Evolutionary conservation across 2,888 invertebrate species (phyloP), one percentile per base, ranked within the genome.

Genomic region (Cheilosia soror): DNA sequence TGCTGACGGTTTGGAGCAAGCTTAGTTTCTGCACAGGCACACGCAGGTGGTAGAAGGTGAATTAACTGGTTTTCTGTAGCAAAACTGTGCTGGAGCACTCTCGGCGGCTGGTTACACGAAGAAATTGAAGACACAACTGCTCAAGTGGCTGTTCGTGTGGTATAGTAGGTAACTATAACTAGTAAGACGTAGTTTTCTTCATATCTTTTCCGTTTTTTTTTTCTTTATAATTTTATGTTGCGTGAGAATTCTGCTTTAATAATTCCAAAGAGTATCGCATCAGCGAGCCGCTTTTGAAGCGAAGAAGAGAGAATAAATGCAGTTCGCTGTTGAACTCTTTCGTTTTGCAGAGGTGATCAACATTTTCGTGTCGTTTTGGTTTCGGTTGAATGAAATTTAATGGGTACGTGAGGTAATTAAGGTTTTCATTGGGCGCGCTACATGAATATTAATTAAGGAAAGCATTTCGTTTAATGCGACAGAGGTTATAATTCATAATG

Each of bases 1-100:
- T 76, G 55, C 49, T 65, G 40, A 11, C 31, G 33, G 75, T 55
- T 53, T 37, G 65, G 40, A 58, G 37, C 66, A 66, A 63, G 57
- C 51, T 77, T 11, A 20, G 49, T 68, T 81, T 72, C 49, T 81
- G 72, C 80, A 66, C 60, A 66, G 29, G 55, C 40, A 66, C 47
- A 15, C 47, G 13, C 66, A 73, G 73, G 73, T 85, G 76, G 49
- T 60, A 68, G 72, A 80, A 81, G 72, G 76, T 77, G 66, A 81
- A 71, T 68, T 77, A 85, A 85, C 85, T 85, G 85, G 85, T 85
- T 85, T 85, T 81, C 62, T 81, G 57, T 77, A 77, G 63, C 76
- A 77, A 79, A 72, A 58, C 72, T 58, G 31, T 51, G 29, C 53
- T 20, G 29, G 27, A 53, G 68, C 57, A 44, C 42, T 73, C 80